Evolutionary conservation across 2,888 invertebrate species (phyloP).

Genomic region (Sturmia bella): DNA sequence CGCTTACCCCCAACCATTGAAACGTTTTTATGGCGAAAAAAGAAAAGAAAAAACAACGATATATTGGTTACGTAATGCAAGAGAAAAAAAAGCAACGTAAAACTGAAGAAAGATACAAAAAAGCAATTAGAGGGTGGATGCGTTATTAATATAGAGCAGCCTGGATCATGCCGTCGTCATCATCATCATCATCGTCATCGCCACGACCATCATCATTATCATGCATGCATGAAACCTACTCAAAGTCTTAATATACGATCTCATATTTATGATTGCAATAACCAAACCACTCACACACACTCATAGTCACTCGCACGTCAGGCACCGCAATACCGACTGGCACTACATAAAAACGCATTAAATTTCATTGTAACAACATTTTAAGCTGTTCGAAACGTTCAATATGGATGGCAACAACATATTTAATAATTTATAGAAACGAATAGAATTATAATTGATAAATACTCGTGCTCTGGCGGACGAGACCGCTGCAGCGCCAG

Average conservation of each 20-base stretch:
- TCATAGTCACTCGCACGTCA: conserved; percentile 27
- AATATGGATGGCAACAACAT: conserved; percentile 52
- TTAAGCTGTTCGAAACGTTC: conserved; percentile 38
- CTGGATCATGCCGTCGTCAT: conserved; percentile 51
- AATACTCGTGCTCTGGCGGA: conserved; percentile 45
- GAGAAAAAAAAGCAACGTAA: conserved; percentile 17
- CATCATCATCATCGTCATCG: conserved; percentile 21
- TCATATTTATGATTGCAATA: conserved; percentile 62
- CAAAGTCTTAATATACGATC: conserved; percentile 68
- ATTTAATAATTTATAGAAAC: conserved; percentile 52
- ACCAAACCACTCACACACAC: conserved; percentile 9
- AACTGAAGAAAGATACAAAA: conserved; percentile 69
- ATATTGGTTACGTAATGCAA: neutral
- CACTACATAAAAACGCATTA: conserved; percentile 61
- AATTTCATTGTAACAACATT: conserved; percentile 66
- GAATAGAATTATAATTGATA: conserved; percentile 63
- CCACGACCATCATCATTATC: conserved; percentile 43
- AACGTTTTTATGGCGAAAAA: conserved; percentile 8
- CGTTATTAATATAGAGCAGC: conserved; percentile 81
- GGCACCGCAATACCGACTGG: conserved; percentile 4
- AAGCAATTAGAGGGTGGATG: conserved; percentile 82
- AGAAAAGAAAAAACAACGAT: neutral
- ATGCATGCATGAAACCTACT: conserved; percentile 54
- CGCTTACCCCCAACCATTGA: conserved; percentile 38
- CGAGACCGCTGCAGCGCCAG: conserved; percentile 60